These are phyloP conservation scores for Petroica traversi DNA, from an alignment of 2,113 vertebrate genomes.

Conservation along the genomic window DNA sequence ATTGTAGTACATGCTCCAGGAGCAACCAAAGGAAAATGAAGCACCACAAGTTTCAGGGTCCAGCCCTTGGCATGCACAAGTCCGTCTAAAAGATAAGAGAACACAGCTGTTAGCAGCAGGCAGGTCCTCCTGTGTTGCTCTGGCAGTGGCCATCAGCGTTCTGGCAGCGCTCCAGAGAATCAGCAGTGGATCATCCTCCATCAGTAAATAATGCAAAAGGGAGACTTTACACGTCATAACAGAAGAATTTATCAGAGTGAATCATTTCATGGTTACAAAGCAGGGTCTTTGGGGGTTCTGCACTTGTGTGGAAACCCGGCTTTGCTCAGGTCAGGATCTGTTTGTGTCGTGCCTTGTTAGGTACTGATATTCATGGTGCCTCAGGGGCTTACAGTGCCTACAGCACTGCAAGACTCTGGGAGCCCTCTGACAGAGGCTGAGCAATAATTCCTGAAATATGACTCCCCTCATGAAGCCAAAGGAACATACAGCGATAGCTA, in stretches of 20 bases:
- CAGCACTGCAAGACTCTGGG: background rate
- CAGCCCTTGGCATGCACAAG: constrained; percentile 94
- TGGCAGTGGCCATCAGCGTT: fast-evolving
- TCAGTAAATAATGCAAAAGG: background rate
- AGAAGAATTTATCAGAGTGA: background rate
- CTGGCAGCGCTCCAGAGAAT: background rate
- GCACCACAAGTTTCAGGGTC: constrained; percentile 90
- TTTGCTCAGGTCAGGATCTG: fast-evolving
- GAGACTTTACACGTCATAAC: background rate
- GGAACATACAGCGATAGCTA: background rate
- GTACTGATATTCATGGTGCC: background rate
- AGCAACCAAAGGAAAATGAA: constrained; percentile 98
- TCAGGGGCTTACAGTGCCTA: background rate
- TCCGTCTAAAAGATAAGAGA: constrained; percentile 81
- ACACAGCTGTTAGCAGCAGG: background rate
- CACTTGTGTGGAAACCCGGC: background rate
- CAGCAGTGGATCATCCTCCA: background rate
- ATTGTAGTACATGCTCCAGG: constrained; percentile 99
- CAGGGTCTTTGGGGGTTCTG: background rate
- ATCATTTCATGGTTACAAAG: background rate
- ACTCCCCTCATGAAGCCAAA: background rate
- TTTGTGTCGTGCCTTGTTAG: background rate
- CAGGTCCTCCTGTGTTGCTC: background rate
- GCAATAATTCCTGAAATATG: background rate
- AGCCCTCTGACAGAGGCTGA: background rate